Evolutionary conservation across 1,140 invertebrate genomes (phyloP).

Genomic region (Drosophila paulistorum): DNA sequence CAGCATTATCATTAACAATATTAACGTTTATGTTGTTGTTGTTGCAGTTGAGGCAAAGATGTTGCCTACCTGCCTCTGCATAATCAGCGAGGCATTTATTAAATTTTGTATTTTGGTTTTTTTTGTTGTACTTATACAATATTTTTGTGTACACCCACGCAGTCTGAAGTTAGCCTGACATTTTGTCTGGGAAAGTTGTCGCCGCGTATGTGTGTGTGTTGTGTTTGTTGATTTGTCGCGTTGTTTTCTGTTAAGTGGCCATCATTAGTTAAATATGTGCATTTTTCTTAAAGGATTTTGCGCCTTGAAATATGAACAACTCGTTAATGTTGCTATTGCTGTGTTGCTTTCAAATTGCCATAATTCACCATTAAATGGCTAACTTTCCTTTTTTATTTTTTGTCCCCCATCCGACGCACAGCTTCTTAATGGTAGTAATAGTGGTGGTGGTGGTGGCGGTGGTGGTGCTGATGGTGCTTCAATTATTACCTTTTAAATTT

Average conservation of each 20-base stretch:
- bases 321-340: conserved; percentile 47
- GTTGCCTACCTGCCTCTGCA: conserved; percentile 58
- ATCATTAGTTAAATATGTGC: conserved; percentile 81
- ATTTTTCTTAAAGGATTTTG: conserved; percentile 81
- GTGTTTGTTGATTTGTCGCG: conserved; percentile 75
- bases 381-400: conserved; percentile 59
- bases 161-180: conserved; percentile 20
- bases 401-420: background rate
- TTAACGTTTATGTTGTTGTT: conserved; percentile 72
- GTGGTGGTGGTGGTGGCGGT: too few species aligned
- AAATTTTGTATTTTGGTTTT: conserved; percentile 69
- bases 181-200: conserved; percentile 70
- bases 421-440: background rate
- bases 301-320: conserved; percentile 51
- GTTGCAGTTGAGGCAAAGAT: conserved; percentile 57
- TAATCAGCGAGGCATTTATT: conserved; percentile 80
- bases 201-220: conserved; percentile 20
- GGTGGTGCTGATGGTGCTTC: background rate
- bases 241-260: conserved; percentile 76
- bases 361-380: conserved; percentile 63
- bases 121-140: conserved; percentile 36
- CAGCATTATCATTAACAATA: conserved; percentile 81
- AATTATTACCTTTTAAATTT: conserved; percentile 30
- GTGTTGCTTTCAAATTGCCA: conserved; percentile 62
- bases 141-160: conserved; percentile 61